Conservation (phyloP, 1,140 invertebrate genomes). For the Artemia franciscana region DNA sequence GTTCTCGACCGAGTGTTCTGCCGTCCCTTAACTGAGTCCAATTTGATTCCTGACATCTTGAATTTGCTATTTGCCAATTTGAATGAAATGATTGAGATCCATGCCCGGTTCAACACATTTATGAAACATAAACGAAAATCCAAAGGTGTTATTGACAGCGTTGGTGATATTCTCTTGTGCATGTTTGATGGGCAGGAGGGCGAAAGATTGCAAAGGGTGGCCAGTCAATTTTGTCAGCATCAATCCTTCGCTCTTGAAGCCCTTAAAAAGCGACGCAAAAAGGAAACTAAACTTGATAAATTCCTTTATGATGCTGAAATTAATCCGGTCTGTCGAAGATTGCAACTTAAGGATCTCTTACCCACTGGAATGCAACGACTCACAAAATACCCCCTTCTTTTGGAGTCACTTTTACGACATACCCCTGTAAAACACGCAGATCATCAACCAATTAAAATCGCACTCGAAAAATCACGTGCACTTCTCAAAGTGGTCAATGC, state of each 20-base stretch:
- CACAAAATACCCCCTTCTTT: conserved; percentile 82
- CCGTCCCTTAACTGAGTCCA: conserved; percentile 43
- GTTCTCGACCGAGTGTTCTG: conserved; percentile 77
- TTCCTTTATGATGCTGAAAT: conserved; percentile 66
- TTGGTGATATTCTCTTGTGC: conserved; percentile 48
- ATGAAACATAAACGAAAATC: conserved; percentile 43
- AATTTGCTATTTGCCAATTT: conserved; percentile 74
- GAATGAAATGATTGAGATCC: conserved; percentile 50
- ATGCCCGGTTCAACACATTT: conserved; percentile 42
- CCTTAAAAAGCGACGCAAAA: conserved; percentile 52
- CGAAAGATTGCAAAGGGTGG: conserved; percentile 41
- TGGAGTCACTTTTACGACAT: conserved; percentile 68
- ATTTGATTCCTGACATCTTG: conserved; percentile 48
- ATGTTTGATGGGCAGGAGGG: conserved; percentile 49
- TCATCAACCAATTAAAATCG: conserved; percentile 32
- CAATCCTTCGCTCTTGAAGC: conserved; percentile 76
- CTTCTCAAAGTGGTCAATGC: conserved; percentile 78
- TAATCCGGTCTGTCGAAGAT: conserved; percentile 62
- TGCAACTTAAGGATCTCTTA: conserved; percentile 69
- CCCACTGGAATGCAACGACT: conserved; percentile 72
- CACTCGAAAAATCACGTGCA: conserved; percentile 54
- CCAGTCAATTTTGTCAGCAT: conserved; percentile 70
- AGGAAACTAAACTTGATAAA: conserved; percentile 64
- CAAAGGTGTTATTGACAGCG: conserved; percentile 42
- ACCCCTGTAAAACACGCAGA: conserved; percentile 25